Conservation (phyloP, 2,888 invertebrate species). For the Masnerella sp. region DNA sequence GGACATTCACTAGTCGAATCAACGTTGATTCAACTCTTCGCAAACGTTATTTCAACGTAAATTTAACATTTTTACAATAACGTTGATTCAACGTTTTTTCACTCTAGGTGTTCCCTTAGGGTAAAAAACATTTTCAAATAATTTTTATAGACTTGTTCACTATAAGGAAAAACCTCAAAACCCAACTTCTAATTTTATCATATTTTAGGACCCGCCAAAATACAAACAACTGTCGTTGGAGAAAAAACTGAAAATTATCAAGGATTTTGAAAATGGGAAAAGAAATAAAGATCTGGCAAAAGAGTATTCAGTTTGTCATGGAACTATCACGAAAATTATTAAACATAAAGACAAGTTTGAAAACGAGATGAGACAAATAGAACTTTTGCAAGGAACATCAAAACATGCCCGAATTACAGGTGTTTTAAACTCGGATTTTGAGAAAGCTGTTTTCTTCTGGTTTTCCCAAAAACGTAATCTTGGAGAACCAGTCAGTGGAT, state of each 20-base stretch:
- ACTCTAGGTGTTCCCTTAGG: no score
- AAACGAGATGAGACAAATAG: background rate
- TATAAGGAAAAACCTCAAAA: no score
- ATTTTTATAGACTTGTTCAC: no score
- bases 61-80: no score
- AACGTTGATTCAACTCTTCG: no score
- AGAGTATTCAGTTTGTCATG: conserved; percentile 1
- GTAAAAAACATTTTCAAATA: no score
- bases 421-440: background rate
- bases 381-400: background rate
- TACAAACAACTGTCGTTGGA: conserved; percentile 8
- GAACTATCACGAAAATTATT: conserved; percentile 2
- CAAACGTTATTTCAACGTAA: no score
- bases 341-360: background rate
- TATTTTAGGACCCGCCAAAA: background rate
- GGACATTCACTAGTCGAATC: no score
- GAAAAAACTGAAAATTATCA: conserved; percentile 7
- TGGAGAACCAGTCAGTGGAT: background rate
- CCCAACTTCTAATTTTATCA: no score
- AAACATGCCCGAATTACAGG: background rate
- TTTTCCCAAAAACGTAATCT: background rate
- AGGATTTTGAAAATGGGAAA: conserved; percentile 1
- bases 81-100: no score
- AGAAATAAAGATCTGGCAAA: conserved; percentile 1
- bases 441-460: conserved; percentile 2